Conservation (phyloP, 2,888 invertebrate species). For the Julus scanicus region DNA sequence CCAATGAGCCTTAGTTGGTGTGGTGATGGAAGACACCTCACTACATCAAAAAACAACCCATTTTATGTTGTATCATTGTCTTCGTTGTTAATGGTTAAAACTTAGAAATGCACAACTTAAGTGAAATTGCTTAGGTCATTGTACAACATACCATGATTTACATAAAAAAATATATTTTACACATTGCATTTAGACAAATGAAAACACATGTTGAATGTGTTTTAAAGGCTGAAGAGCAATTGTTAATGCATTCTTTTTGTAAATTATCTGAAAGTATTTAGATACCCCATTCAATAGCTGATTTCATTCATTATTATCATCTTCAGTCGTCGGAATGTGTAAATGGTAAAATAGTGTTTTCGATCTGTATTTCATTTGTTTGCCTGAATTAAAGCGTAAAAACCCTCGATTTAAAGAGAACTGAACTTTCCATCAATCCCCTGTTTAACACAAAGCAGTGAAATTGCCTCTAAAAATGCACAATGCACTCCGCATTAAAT, state of each 20-base stretch:
- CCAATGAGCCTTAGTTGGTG: slow-evolving; percentile 41
- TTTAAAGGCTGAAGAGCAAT: too few species aligned
- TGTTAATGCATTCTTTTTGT: too few species aligned
- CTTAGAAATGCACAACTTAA: neutral
- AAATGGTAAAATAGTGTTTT: too few species aligned
- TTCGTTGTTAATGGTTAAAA: neutral
- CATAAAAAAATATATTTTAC: too few species aligned
- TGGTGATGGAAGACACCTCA: slow-evolving; percentile 15
- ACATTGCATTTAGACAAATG: too few species aligned
- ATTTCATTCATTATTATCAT: too few species aligned
- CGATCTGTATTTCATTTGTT: neutral
- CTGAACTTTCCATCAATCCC: neutral
- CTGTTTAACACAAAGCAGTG: neutral
- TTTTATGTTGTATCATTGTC: neutral
- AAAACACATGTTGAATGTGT: too few species aligned
- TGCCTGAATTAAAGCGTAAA: neutral
- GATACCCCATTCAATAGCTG: too few species aligned
- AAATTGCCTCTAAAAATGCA: neutral
- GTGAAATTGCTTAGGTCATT: neutral
- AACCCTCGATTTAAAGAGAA: neutral
- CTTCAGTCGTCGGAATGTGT: neutral
- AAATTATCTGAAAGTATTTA: too few species aligned
- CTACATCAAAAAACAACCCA: neutral
- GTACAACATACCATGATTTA: neutral
- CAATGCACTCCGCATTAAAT: slow-evolving; percentile 39